These are phyloP conservation scores for Lacanobia oleracea DNA, from an alignment of 2,888 invertebrate species.

Conservation along the genomic window DNA sequence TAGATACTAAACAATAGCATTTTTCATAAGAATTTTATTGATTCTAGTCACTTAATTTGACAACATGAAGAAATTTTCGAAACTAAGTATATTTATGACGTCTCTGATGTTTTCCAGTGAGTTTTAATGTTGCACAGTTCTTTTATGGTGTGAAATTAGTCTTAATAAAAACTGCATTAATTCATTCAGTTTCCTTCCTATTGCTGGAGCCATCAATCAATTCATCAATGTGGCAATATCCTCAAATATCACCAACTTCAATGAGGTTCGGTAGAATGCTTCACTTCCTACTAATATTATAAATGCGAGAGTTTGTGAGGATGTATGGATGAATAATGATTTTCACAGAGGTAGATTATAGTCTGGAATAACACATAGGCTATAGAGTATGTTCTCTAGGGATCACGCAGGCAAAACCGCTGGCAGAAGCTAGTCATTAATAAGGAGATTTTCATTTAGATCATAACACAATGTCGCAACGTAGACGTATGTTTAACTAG, in stretches of 20 bases:
- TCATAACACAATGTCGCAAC: too few species aligned
- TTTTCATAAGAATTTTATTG: background rate
- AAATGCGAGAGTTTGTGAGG: too few species aligned
- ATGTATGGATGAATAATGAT: too few species aligned
- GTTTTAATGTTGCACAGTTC: background rate
- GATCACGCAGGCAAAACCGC: too few species aligned
- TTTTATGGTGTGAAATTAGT: background rate
- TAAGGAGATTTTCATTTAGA: too few species aligned
- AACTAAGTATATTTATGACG: background rate
- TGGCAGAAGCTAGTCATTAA: too few species aligned
- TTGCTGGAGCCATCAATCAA: background rate
- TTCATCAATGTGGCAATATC: slow-evolving; percentile 33
- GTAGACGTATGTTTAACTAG: too few species aligned
- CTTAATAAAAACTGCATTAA: slow-evolving; percentile 12
- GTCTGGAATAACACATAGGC: too few species aligned
- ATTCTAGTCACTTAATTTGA: background rate
- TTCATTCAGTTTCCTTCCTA: slow-evolving; percentile 31
- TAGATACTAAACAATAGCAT: background rate
- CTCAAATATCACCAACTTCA: slow-evolving; percentile 28
- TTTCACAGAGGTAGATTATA: too few species aligned
- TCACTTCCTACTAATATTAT: background rate
- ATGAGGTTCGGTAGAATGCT: background rate
- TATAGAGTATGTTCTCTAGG: too few species aligned
- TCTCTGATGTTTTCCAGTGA: background rate
- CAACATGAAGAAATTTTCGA: background rate